Evolutionary conservation across 1,140 invertebrate genomes (phyloP), one percentile per base, ranked within the genome.

Genomic region (Bombus consobrinus): DNA sequence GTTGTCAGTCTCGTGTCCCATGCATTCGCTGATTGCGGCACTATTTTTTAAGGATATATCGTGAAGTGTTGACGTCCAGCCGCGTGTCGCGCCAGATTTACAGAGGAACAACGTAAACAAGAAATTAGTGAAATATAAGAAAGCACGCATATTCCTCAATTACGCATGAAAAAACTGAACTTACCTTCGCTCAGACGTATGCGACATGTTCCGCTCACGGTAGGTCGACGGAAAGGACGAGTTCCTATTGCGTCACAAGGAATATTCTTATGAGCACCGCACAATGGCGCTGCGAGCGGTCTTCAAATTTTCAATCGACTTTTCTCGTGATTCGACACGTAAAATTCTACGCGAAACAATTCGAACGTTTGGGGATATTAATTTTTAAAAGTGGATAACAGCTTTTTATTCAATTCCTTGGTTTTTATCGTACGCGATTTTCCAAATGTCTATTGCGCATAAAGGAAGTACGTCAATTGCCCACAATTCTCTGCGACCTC

Each of bases 171-270:
- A 62, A 93, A 91, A 86, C 66, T 59, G 90, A 95, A 96, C 96
- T 97, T 97, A 97, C 97, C 97, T 97, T 96, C 96, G 96, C 95
- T 97, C 97, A 94, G 96, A 95, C 93, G 96, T 96, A 96, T 96
- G 96, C 94, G 97, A 97, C 97, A 97, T 97, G 96, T 97, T 97
- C 96, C 95, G 96, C 96, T 97, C 95, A 96, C 96, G 95, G 96
- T 96, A 95, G 96, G 95, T 96, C 96, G 96, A 96, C 96, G 96
- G 96, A 97, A 97, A 97, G 96, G 96, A 96, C 96, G 93, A 94
- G 89, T 92, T 93, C 87, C 90, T 92, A 93, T 92, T 94, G 93
- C 94, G 94, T 93, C 92, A 93, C 92, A 62, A 89, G 75, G 80
- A 91, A 91, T 93, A 92, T 90, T 92, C 88, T 71, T 12, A n/a